Base-by-base conservation (phyloP, 2,113 vertebrate genomes). In the Pholis gunnellus region DNA sequence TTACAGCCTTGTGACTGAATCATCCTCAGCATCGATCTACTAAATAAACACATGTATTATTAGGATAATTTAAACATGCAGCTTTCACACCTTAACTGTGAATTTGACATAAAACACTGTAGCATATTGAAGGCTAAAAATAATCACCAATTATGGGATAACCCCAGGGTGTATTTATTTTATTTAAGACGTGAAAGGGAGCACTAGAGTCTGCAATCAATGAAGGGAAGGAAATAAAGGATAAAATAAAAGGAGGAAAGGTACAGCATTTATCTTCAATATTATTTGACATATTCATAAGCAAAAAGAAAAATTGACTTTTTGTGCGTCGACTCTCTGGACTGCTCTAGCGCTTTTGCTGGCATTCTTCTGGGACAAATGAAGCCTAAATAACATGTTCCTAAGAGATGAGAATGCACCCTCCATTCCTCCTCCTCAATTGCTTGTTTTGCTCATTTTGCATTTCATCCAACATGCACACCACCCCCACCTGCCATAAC, bases 291-390 rank as follows among this genome's bases (percentile, higher is more conserved):
- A 80, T 76, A 87, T 91, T 90, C 82, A 90, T 86, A 70, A 88
- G 64, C 29, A 61, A 83, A 80, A 75, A 38, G 61, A 42, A n/a
- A 75, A 81, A 72, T 59, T 31, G 27, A n/a, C 52, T 59, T 44
- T 79, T 74, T 72, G 71, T 85, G 57, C 85, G 64, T 79, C 65
- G 67, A 20, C 81, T 70, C 60, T 85, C 78, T 81, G 70, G 76
- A 80, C 84, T 69, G 83, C 50, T 88, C 36, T 38, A 20, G 40
- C 79, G 83, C 72, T 82, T 89, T 88, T 84, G 50, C 71, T 72
- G 59, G 72, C 69, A 77, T 87, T 90, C 88, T 82, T 52, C 48
- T 63, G 78, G 67, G 85, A 89, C 74, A 81, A 92, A 93, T 81
- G 36, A 85, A 48, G 72, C 67, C 56, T 73, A 77, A 75, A 89